Conservation (phyloP, 2,888 invertebrate species). For the Drosophila bunnanda region DNA sequence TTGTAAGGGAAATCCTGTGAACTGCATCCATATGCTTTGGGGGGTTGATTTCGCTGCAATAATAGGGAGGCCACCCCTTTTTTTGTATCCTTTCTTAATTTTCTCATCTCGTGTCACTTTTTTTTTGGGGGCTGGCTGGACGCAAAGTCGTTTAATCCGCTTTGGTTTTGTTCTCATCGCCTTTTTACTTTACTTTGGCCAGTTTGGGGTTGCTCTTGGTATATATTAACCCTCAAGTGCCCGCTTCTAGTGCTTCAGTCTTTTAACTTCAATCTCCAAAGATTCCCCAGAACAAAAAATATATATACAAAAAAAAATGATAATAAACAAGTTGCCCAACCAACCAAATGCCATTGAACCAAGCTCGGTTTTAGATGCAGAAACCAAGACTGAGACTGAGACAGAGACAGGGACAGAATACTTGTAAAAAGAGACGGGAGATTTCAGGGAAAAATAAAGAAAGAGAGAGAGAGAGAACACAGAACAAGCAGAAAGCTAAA, state of each 20-base stretch:
- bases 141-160: slow-evolving; percentile 36
- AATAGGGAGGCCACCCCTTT: slow-evolving; percentile 14
- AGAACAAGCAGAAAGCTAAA: slow-evolving; percentile 35
- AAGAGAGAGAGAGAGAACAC: slow-evolving; percentile 4
- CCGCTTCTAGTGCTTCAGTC: slow-evolving; percentile 12
- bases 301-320: not conserved
- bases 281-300: slow-evolving; percentile 2
- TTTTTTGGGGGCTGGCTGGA: slow-evolving; percentile 1
- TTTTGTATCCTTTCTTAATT: not conserved
- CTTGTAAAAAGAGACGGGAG: not conserved
- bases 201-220: slow-evolving; percentile 16
- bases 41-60: slow-evolving; percentile 19
- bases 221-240: slow-evolving; percentile 34
- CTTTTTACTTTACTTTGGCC: slow-evolving; percentile 7
- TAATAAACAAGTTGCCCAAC: slow-evolving; percentile 30
- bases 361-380: slow-evolving; percentile 17
- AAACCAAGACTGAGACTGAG: not conserved
- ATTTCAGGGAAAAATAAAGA: not conserved
- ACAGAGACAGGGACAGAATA: slow-evolving; percentile 2
- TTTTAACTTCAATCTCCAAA: slow-evolving; percentile 13
- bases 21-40: slow-evolving; percentile 37
- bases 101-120: slow-evolving; percentile 4
- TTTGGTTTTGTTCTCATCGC: slow-evolving; percentile 17
- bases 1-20: slow-evolving; percentile 9
- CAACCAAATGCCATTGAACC: slow-evolving; percentile 41